Evolutionary conservation across 2,797 vertebrate genomes (phyloP).

Genomic region (Sebastolobus alascanus): DNA sequence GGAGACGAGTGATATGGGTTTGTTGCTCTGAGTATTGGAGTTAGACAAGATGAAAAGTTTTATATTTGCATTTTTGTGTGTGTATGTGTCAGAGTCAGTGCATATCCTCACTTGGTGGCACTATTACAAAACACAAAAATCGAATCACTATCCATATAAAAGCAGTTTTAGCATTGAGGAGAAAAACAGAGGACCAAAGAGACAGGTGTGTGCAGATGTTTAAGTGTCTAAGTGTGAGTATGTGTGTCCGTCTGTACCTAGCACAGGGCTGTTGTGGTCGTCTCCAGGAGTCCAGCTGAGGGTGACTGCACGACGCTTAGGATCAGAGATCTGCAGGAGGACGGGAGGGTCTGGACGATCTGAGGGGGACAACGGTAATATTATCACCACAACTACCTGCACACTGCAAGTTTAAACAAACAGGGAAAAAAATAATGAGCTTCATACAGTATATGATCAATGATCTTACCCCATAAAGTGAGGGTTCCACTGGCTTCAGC

Average conservation of each 20-base stretch:
- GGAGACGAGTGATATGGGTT: conserved; percentile 28
- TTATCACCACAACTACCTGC: not conserved
- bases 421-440: not conserved
- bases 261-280: conserved; percentile 84
- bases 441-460: not conserved
- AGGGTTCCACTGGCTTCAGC: conserved; percentile 87
- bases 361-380: conserved; percentile 46
- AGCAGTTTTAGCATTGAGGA: not conserved
- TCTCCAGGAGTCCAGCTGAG: conserved; percentile 87
- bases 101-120: not conserved
- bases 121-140: conserved; percentile 2
- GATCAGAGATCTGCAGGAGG: conserved; percentile 73
- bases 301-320: conserved; percentile 65
- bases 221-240: not conserved
- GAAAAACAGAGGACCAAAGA: not conserved
- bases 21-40: conserved; percentile 20
- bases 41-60: conserved; percentile 20
- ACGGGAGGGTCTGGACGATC: conserved; percentile 85
- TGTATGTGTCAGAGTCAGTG: not conserved
- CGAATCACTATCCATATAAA: not conserved
- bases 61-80: conserved; percentile 7
- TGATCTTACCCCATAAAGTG: conserved; percentile 88
- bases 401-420: not conserved
- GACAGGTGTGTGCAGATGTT: not conserved
- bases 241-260: conserved; percentile 67